These are phyloP conservation scores for Mamestra configurata DNA, from an alignment of 1,140 invertebrate species.

Conservation along the genomic window DNA sequence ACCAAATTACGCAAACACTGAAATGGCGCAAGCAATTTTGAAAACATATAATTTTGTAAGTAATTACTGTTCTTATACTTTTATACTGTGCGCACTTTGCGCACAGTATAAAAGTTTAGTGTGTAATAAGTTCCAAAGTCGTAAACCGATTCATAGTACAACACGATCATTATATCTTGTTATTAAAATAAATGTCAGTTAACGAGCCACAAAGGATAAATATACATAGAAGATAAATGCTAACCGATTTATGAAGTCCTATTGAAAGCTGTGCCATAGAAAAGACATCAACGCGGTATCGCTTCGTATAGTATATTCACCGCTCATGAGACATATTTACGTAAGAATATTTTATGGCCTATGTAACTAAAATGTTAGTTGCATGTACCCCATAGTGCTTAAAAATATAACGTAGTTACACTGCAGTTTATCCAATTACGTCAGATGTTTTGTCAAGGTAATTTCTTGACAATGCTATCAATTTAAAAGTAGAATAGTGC, in stretches of 20 bases:
- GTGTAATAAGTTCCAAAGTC: constrained; percentile 51
- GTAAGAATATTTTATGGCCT: background rate
- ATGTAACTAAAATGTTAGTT: background rate
- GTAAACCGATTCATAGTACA: constrained; percentile 52
- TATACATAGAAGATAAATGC: constrained; percentile 53
- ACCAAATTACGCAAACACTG: constrained; percentile 10
- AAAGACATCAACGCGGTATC: constrained; percentile 77
- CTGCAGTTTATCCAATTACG: background rate
- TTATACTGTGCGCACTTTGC: too few relatives aligned
- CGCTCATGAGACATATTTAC: background rate
- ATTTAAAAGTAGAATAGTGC: constrained; percentile 16
- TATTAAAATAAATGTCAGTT: constrained; percentile 60
- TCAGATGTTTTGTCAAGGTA: background rate
- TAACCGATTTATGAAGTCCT: constrained; percentile 50
- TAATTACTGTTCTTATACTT: constrained; percentile 15
- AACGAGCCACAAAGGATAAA: constrained; percentile 57
- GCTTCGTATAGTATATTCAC: background rate
- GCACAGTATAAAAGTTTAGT: constrained; percentile 36
- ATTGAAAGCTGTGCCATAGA: constrained; percentile 58
- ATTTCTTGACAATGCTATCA: background rate
- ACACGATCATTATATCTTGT: constrained; percentile 54
- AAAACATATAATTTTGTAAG: constrained; percentile 39
- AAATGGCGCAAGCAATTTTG: constrained; percentile 31
- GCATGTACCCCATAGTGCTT: background rate
- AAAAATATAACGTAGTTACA: background rate